phyloP scores from a whole-genome alignment of 2,113 vertebrate genomes.

The Solenodon paradoxus region DNA sequence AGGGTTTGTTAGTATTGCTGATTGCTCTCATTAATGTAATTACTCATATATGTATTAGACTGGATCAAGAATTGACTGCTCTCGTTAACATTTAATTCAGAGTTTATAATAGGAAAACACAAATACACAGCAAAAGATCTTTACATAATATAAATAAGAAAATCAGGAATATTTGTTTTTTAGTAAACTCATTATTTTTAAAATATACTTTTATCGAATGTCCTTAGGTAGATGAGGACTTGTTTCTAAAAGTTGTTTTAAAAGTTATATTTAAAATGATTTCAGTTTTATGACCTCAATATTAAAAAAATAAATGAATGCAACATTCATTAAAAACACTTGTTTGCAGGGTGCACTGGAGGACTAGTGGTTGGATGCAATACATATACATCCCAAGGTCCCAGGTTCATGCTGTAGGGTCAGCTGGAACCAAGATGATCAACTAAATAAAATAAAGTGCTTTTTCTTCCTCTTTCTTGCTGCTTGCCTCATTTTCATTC shows the following conservation, averaged over 20 bases:
- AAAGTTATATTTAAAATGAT: not conserved
- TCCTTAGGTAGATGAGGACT: not conserved
- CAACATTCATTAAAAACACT: not conserved
- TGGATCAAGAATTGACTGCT: not conserved
- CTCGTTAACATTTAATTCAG: constrained; percentile 8
- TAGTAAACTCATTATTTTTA: not conserved
- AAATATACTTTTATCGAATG: not conserved
- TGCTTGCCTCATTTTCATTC: too few relatives aligned
- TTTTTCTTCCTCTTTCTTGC: too few relatives aligned
- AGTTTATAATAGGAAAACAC: not conserved
- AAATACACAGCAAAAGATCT: not conserved
- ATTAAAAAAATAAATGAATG: not conserved
- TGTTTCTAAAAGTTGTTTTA: not conserved
- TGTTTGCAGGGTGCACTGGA: too few relatives aligned
- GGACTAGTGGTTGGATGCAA: too few relatives aligned
- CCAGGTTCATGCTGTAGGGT: too few relatives aligned
- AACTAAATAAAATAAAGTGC: too few relatives aligned
- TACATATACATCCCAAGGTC: too few relatives aligned
- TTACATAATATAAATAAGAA: not conserved
- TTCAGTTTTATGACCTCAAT: not conserved
- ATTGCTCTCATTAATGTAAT: constrained; percentile 50
- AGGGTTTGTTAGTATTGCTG: constrained; percentile 18
- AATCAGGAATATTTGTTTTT: not conserved
- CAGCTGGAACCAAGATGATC: too few relatives aligned
- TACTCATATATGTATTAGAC: constrained; percentile 16